Percentiles rank a stretch among this genome's conserved stretches.
Conservation (phyloP, 1,140 invertebrate genomes). For the Pseudomyrmex gracilis region DNA sequence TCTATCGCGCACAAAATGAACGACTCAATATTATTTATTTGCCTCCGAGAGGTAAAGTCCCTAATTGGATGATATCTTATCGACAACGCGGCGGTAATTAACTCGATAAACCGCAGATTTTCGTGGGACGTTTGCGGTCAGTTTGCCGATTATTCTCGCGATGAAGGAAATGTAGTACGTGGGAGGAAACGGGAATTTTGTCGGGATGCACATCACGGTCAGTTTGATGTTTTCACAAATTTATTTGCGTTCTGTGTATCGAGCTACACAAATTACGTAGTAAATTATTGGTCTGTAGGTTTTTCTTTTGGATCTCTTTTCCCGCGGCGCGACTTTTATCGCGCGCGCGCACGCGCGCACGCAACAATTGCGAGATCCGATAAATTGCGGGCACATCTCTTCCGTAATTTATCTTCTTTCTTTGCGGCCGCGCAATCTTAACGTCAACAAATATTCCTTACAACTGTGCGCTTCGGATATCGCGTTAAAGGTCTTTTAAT, state of each 20-base stretch:
- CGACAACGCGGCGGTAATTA: constrained; percentile 54
- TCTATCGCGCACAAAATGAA: background rate
- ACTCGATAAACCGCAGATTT: background rate
- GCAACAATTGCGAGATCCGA: constrained; percentile 47
- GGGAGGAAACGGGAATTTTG: background rate
- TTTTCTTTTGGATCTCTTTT: constrained; percentile 37
- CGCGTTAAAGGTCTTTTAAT: constrained; percentile 13
- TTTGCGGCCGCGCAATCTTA: constrained; percentile 4
- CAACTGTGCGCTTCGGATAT: constrained; percentile 20
- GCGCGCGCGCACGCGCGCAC: constrained; percentile 36
- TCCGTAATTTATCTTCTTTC: constrained; percentile 7
- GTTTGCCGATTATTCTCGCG: constrained; percentile 6
- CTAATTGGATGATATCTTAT: constrained; percentile 64
- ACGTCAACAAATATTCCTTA: constrained; percentile 30
- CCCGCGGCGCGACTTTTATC: constrained; percentile 20
- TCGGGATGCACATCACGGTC: background rate
- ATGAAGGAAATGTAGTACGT: background rate
- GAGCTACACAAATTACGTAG: constrained; percentile 75
- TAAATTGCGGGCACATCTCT: constrained; percentile 43
- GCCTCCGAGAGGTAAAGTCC: background rate
- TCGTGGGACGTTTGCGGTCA: constrained; percentile 58
- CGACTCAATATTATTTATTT: background rate
- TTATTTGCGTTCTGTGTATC: constrained; percentile 75
- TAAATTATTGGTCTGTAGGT: constrained; percentile 77
- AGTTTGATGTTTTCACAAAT: constrained; percentile 66